Evolutionary conservation across 1,140 invertebrate species (phyloP).

Genomic region (Eciton burchellii): DNA sequence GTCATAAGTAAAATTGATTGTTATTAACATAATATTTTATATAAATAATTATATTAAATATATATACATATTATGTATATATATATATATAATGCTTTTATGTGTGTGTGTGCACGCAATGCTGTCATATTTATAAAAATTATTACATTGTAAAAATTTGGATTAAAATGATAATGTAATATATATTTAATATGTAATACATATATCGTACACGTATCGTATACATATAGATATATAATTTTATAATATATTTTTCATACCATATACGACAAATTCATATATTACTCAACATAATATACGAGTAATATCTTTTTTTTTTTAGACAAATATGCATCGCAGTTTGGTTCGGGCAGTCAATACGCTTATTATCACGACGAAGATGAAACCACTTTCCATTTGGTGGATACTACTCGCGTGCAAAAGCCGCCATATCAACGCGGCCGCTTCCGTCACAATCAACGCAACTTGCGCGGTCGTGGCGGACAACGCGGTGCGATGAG

Average conservation of each 20-base stretch:
- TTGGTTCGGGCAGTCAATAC: conserved; percentile 97
- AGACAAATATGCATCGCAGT: conserved; percentile 98
- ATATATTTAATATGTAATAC: too few relatives aligned
- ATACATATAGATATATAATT: too few relatives aligned
- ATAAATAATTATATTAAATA: too few relatives aligned
- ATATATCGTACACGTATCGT: too few relatives aligned
- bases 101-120: too few relatives aligned
- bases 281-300: not conserved
- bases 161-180: too few relatives aligned
- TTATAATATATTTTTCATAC: not conserved
- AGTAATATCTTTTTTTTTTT: conserved; percentile 73
- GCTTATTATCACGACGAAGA: conserved; percentile 99
- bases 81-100: too few relatives aligned
- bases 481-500: conserved; percentile 89
- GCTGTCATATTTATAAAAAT: too few relatives aligned
- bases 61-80: too few relatives aligned
- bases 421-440: conserved; percentile 96
- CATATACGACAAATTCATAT: not conserved
- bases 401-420: conserved; percentile 96
- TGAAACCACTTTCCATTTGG: conserved; percentile 98
- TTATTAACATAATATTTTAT: too few relatives aligned
- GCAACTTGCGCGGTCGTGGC: conserved; percentile 92
- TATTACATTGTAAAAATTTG: too few relatives aligned
- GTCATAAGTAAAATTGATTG: too few relatives aligned
- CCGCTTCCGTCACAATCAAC: conserved; percentile 91